Base-by-base conservation (phyloP, 1,140 invertebrate genomes). In the Kradibia gibbosae region DNA sequence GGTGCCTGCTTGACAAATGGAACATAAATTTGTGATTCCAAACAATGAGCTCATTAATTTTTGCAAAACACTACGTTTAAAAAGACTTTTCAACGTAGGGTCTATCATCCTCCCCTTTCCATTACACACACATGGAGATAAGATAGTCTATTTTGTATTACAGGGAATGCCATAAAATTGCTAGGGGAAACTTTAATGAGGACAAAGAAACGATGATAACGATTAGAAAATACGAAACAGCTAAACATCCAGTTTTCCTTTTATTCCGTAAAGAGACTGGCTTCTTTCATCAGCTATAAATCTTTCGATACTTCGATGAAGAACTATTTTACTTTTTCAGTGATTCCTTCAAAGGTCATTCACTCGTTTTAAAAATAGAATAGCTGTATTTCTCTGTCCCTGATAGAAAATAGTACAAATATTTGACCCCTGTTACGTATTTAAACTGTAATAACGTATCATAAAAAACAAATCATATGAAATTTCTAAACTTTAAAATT, bases 1-100 rank as follows among this genome's bases (percentile, higher is more conserved):
- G 28, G 17, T 77, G 3, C 31, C 45, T 25, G 0, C 7, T 42
- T 71, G 39, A 34, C 57, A 65, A 65, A 77, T 65, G 57, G 45
- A 50, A 65, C 57, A 8, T 60, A 65, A 76, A 76, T 76, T 76
- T 76, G 60, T 31, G 57, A 22, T 25, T 76, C 11, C 1, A 42
- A 62, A 76, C 74, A 76, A 76, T 31, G 73, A 15, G 8, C 50
- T 76, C 55, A n/a, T 60, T 28, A 22, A 45, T 65, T 65, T 62
- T 34, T 60, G 1, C n/a, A 48, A 62, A 62, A 62, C n/a, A 34
- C 48, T 15, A 39, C 13, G 4, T 65, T n/a, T 36, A 31, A n/a
- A 57, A 22, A 48, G 28, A 34, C 42, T 65, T 5, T 77, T 15
- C 15, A 4, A 4, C 3, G 4, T 15, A 1, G n/a, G 17, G 34